phyloP scores from a whole-genome alignment of 2,113 vertebrate genomes.

The Vimba vimba region DNA sequence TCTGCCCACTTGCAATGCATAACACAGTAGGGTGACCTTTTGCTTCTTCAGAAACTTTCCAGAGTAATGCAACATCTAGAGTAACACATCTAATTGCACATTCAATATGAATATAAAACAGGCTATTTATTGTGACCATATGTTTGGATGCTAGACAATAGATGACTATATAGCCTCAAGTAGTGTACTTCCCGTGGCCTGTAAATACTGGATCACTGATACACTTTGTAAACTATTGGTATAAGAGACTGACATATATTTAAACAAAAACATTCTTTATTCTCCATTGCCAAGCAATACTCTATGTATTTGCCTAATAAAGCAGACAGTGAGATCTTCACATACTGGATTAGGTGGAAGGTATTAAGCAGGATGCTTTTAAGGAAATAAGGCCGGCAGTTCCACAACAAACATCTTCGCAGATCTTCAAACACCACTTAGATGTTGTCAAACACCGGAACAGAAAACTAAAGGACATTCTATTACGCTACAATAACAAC shows the following conservation, averaged over 20 bases:
- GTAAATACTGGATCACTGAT: slow-evolving; percentile 11
- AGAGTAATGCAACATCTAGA: neutral
- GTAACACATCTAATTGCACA: no score
- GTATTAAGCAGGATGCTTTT: neutral
- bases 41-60: neutral
- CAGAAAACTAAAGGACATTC: neutral
- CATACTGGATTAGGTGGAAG: slow-evolving; percentile 1
- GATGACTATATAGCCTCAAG: neutral
- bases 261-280: neutral
- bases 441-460: neutral
- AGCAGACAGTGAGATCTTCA: neutral
- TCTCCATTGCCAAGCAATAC: neutral
- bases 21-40: neutral
- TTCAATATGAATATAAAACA: neutral
- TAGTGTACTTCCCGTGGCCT: neutral
- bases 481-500: neutral
- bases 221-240: neutral
- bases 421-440: neutral
- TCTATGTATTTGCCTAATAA: neutral
- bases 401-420: slow-evolving; percentile 3
- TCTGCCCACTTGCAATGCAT: neutral
- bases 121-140: neutral
- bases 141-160: neutral
- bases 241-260: neutral
- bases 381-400: neutral